These are phyloP conservation scores for Agapornis roseicollis DNA, from an alignment of 2,113 vertebrate species.

Conservation along the genomic window DNA sequence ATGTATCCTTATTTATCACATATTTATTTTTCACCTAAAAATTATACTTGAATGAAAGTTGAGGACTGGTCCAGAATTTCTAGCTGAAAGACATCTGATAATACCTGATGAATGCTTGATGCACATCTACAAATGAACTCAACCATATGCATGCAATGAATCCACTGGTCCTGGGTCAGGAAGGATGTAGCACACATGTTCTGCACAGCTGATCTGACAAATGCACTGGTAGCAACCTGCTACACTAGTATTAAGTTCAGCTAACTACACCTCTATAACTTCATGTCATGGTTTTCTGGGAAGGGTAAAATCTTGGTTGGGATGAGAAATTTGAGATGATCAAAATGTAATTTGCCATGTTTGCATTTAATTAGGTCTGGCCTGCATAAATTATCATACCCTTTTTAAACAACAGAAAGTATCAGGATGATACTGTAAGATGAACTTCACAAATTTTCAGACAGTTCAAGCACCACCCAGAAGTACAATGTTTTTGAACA, in stretches of 20 bases:
- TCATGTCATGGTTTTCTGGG: background rate
- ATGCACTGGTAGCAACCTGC: background rate
- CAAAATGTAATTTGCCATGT: background rate
- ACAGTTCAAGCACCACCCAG: background rate
- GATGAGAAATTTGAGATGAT: background rate
- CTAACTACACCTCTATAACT: background rate
- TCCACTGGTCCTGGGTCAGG: background rate
- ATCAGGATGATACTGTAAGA: background rate
- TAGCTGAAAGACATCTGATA: background rate
- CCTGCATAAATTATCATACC: background rate
- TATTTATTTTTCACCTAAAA: background rate
- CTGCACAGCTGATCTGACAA: background rate
- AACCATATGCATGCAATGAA: background rate
- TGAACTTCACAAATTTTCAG: background rate
- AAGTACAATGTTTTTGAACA: background rate
- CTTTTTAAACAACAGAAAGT: background rate
- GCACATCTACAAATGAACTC: background rate
- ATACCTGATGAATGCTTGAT: background rate
- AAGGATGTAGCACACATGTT: accelerated
- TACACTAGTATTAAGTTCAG: background rate
- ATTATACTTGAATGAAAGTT: background rate
- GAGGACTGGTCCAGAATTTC: background rate
- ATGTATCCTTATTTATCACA: background rate
- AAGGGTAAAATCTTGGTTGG: background rate
- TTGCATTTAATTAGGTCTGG: background rate